Conservation (phyloP, 2,797 vertebrate genomes). For the Parauchenoglanis ngamensis region DNA sequence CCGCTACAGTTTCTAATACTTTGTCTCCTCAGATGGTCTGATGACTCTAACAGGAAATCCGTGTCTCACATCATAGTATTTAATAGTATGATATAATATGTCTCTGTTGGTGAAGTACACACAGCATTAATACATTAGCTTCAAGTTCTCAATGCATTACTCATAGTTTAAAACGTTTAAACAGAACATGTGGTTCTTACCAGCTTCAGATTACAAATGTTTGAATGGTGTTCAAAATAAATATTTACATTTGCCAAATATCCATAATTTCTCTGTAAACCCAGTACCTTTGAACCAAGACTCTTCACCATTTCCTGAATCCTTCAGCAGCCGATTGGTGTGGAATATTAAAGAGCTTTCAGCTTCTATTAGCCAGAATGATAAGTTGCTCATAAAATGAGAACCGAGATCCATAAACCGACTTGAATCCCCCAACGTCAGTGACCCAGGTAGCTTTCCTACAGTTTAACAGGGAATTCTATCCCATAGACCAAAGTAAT, state of each 20-base stretch:
- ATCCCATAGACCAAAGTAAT: slow-evolving; percentile 38
- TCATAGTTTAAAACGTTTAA: slow-evolving; percentile 19
- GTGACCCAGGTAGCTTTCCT: slow-evolving; percentile 38
- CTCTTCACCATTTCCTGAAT: slow-evolving; percentile 28
- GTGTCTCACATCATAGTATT: slow-evolving; percentile 11
- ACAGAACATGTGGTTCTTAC: slow-evolving; percentile 24
- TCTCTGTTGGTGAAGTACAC: slow-evolving; percentile 1
- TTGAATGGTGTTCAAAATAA: slow-evolving; percentile 45
- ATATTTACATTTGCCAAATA: slow-evolving; percentile 35
- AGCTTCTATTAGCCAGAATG: slow-evolving; percentile 31
- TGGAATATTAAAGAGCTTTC: slow-evolving; percentile 37
- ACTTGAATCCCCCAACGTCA: slow-evolving; percentile 37
- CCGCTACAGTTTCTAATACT: slow-evolving; percentile 8
- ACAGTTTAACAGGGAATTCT: slow-evolving; percentile 45
- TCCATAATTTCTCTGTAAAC: slow-evolving; percentile 32
- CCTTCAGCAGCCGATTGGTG: slow-evolving; percentile 20
- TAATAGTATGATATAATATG: neutral
- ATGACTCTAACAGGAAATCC: slow-evolving; percentile 26
- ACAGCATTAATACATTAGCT: slow-evolving; percentile 2
- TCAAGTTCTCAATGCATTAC: slow-evolving; percentile 22
- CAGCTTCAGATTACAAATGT: slow-evolving; percentile 29
- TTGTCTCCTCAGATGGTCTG: slow-evolving; percentile 14
- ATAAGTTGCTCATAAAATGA: slow-evolving; percentile 31
- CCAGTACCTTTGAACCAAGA: slow-evolving; percentile 26
- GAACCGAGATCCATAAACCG: slow-evolving; percentile 31